phyloP scores from a whole-genome alignment of 2,797 vertebrate genomes.

The Arnoldichthys spilopterus region DNA sequence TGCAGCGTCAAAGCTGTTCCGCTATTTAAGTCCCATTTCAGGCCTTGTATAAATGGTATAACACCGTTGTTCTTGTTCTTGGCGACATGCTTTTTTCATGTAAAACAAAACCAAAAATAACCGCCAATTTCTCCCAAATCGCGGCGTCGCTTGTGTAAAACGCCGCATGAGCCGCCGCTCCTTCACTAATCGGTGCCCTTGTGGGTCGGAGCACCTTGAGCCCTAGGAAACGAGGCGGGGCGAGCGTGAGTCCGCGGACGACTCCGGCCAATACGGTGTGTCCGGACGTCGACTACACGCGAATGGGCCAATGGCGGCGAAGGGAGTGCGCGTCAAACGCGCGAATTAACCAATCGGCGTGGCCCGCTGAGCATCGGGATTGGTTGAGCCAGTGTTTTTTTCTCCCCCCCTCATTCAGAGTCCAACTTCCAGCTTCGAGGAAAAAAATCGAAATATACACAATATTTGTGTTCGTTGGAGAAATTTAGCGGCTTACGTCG shows the following conservation, averaged over 20 bases:
- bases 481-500: not conserved
- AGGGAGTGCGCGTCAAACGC: not conserved
- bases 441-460: conserved; percentile 41
- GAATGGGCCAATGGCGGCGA: not conserved
- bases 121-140: too few species aligned
- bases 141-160: too few species aligned
- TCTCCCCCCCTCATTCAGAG: conserved; percentile 18
- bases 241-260: not conserved
- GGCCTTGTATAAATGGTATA: too few species aligned
- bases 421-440: conserved; percentile 47
- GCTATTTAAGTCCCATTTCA: too few species aligned
- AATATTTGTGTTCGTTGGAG: not conserved
- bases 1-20: too few species aligned
- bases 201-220: conserved; percentile 27
- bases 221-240: not conserved
- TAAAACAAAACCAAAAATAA: too few species aligned
- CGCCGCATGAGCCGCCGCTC: too few species aligned
- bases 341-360: conserved; percentile 31
- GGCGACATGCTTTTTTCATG: too few species aligned
- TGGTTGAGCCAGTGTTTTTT: conserved; percentile 37
- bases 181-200: conserved; percentile 8
- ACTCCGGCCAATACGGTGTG: not conserved
- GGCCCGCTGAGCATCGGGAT: conserved; percentile 4
- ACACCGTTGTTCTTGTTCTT: too few species aligned
- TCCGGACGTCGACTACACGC: not conserved